phyloP scores from a whole-genome alignment of 2,888 invertebrate genomes.

The Chymomyza fuscimana region DNA sequence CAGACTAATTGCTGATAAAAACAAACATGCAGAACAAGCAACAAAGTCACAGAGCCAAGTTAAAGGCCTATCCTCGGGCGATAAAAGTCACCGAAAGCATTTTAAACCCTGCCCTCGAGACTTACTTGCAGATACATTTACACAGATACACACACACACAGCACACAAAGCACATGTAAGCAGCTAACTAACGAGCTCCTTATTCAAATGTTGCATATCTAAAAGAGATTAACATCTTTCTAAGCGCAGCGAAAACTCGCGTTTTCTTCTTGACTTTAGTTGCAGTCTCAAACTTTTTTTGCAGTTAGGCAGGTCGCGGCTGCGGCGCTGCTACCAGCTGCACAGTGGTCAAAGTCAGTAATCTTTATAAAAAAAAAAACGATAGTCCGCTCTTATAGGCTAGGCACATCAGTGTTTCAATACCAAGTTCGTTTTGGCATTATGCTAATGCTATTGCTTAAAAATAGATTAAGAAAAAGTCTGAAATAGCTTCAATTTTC shows the following conservation, averaged over 20 bases:
- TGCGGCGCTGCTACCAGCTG: slow-evolving; percentile 19
- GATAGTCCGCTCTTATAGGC: too few species aligned
- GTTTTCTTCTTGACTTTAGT: neutral
- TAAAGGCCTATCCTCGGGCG: neutral
- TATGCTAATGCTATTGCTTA: too few species aligned
- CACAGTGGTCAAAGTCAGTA: too few species aligned
- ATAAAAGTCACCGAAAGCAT: neutral
- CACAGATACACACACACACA: neutral
- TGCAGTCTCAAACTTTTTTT: slow-evolving; percentile 49
- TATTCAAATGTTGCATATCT: neutral
- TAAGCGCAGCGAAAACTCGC: neutral
- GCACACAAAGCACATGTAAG: neutral
- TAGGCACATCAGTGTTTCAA: too few species aligned
- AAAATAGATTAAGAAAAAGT: too few species aligned
- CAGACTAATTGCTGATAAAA: slow-evolving; percentile 2
- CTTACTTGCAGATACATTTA: neutral
- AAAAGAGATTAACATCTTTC: neutral
- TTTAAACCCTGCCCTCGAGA: neutral
- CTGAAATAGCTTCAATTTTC: too few species aligned
- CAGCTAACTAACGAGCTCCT: neutral
- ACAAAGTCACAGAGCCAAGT: neutral
- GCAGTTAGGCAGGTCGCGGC: slow-evolving; percentile 70
- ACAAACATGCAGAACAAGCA: neutral
- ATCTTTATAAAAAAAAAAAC: too few species aligned
- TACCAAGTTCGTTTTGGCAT: too few species aligned